Evolutionary conservation across 2,888 invertebrate species (phyloP).

Genomic region (Euproctis similis): DNA sequence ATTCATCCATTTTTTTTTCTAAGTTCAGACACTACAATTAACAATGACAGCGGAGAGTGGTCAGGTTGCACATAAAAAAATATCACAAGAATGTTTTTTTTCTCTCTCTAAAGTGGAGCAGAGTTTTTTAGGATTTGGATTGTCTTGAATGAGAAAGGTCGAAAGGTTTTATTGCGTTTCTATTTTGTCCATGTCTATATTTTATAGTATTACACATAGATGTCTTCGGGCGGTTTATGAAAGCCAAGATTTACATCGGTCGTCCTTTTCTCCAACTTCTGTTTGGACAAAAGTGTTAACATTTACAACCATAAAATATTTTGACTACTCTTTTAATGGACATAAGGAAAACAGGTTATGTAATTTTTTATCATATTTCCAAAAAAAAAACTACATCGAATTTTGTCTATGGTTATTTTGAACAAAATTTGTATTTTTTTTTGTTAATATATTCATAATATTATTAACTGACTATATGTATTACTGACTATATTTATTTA

Average conservation of each 20-base stretch:
- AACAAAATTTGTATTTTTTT: too few relatives aligned
- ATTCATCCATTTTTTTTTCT: slow-evolving; percentile 70
- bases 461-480: too few relatives aligned
- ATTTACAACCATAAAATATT: slow-evolving; percentile 69
- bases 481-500: too few relatives aligned
- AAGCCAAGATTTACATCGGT: slow-evolving; percentile 62
- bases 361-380: slow-evolving; percentile 25
- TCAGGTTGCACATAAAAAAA: slow-evolving; percentile 61
- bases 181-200: slow-evolving; percentile 66
- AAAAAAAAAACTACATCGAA: too few relatives aligned
- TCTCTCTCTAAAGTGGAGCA: slow-evolving; percentile 36
- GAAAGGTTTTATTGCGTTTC: slow-evolving; percentile 58
- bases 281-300: slow-evolving; percentile 72
- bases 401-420: too few relatives aligned
- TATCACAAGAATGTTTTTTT: slow-evolving; percentile 40
- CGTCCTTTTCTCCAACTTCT: slow-evolving; percentile 48
- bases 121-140: slow-evolving; percentile 33
- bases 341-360: slow-evolving; percentile 37
- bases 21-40: slow-evolving; percentile 53
- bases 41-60: slow-evolving; percentile 68
- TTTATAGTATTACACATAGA: slow-evolving; percentile 49
- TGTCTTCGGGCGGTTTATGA: slow-evolving; percentile 48
- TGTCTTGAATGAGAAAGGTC: slow-evolving; percentile 39
- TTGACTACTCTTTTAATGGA: slow-evolving; percentile 65
- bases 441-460: too few relatives aligned